Evolutionary conservation across 2,113 vertebrate species (phyloP), one percentile per base, ranked within the genome.

Genomic region (Trochalopteron elliotii): DNA sequence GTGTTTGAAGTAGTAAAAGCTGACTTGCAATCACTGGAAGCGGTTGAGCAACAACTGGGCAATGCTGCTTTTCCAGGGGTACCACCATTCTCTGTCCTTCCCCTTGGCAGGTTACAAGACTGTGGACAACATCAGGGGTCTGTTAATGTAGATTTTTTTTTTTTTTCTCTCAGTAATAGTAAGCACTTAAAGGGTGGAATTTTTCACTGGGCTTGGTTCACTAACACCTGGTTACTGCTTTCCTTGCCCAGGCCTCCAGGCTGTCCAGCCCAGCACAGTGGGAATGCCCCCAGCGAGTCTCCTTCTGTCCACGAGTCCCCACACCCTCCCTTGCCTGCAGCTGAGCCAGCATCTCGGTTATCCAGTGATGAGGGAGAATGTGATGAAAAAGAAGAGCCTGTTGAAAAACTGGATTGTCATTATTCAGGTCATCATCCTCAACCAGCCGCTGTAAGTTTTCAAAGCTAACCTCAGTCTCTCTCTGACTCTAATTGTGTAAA

Each of bases 361-460:
- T 99, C 99, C 97, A 99, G 99, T 70, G 99, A 99, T 64, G 99
- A 99, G 97, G 99, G 99, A 69, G 99, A 99, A 98, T 99, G 99
- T 71, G 99, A 99, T 87, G 99, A 99, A 94, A 98, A 99, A 97
- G 99, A 99, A 96, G 99, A 99, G 95, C 97, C 95, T 95, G 93
- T 98, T 92, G 99, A 99, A 97, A 99, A 99, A 98, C 98, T 99
- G 98, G 99, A 99, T 98, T 99, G 99, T 98, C 98, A 99, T 98
- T 99, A 99, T 99, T 99, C 99, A 98, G 98, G 99, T 98, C 99
- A 98, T 97, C 99, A 99, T 97, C 99, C 99, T 97, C 99, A 99
- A 98, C 99, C 99, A 98, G 98, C 99, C 97, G 98, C 99, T 98
- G 99, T 99, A 98, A 96, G 99, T 98, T 89, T 68, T 22, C 40